A percentile compares a stretch with the other conserved stretches of the same genome.
Evolutionary conservation across 2,888 invertebrate genomes (phyloP).

Genomic region (Carterocephalus palaemon): DNA sequence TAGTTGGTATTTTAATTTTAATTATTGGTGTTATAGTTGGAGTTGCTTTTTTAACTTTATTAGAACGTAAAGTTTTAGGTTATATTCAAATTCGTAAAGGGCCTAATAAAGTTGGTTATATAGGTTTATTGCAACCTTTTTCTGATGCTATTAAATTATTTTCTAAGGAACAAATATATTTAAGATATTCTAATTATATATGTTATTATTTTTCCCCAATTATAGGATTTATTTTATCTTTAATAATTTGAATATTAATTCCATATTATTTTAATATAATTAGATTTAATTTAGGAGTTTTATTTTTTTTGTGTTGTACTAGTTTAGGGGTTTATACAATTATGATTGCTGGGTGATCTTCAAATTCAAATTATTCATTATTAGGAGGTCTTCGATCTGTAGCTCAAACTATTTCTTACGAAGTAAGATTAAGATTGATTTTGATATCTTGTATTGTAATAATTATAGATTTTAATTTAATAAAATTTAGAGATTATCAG

Average conservation of each 20-base stretch:
- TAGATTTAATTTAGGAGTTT: constrained; percentile 78
- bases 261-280: constrained; percentile 77
- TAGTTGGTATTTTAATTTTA: constrained; percentile 74
- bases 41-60: constrained; percentile 84
- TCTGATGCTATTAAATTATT: constrained; percentile 86
- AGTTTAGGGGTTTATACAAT: constrained; percentile 82
- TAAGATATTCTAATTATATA: constrained; percentile 79
- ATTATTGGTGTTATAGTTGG: constrained; percentile 80
- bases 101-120: constrained; percentile 51
- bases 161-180: constrained; percentile 81
- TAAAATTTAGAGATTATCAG: constrained; percentile 72
- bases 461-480: constrained; percentile 76
- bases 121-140: constrained; percentile 81
- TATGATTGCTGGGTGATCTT: constrained; percentile 83
- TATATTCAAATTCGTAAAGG: constrained; percentile 84
- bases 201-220: constrained; percentile 81
- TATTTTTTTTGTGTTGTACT: constrained; percentile 83
- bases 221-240: constrained; percentile 78
- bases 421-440: constrained; percentile 83
- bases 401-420: constrained; percentile 88
- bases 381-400: constrained; percentile 83
- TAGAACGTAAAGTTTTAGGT: constrained; percentile 83
- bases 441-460: constrained; percentile 80
- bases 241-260: constrained; percentile 79
- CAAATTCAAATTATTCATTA: constrained; percentile 86